phyloP scores from a whole-genome alignment of 2,113 vertebrate species.

The Hippolais icterina region DNA sequence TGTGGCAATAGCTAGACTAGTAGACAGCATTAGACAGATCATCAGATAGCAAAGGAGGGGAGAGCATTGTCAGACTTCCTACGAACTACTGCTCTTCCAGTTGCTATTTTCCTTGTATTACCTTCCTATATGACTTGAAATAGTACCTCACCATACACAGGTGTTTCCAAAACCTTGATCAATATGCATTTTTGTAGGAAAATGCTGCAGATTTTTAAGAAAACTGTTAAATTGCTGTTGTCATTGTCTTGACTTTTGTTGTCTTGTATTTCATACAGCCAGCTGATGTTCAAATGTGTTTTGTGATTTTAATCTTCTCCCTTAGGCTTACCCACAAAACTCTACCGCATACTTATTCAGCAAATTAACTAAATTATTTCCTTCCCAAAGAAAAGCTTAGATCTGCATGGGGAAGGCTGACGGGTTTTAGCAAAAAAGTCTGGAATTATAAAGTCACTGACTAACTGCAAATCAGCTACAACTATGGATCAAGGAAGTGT shows the following conservation, averaged over 20 bases:
- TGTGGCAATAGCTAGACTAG: background rate
- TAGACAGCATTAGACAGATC: background rate
- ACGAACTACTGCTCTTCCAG: background rate
- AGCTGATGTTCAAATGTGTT: conserved; percentile 37
- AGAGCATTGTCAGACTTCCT: background rate
- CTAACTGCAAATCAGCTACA: conserved; percentile 35
- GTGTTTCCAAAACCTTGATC: background rate
- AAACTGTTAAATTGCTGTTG: conserved; percentile 15
- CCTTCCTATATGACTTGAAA: background rate
- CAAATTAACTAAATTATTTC: conserved; percentile 67
- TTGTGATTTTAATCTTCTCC: conserved; percentile 52
- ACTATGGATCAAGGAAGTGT: background rate
- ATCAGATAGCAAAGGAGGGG: background rate
- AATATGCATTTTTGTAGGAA: background rate
- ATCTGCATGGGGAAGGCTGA: conserved; percentile 39
- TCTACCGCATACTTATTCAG: conserved; percentile 53
- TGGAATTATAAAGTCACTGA: conserved; percentile 42
- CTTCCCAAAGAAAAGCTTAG: conserved; percentile 49
- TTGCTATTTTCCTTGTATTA: background rate
- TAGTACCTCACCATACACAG: background rate
- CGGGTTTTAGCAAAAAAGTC: conserved; percentile 41
- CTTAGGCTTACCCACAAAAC: conserved; percentile 63
- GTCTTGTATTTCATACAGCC: conserved; percentile 17
- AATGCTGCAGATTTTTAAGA: background rate
- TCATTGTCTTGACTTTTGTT: conserved; percentile 29